Conservation (phyloP, 2,113 vertebrate genomes). For the Dicerorhinus sumatrensis region DNA sequence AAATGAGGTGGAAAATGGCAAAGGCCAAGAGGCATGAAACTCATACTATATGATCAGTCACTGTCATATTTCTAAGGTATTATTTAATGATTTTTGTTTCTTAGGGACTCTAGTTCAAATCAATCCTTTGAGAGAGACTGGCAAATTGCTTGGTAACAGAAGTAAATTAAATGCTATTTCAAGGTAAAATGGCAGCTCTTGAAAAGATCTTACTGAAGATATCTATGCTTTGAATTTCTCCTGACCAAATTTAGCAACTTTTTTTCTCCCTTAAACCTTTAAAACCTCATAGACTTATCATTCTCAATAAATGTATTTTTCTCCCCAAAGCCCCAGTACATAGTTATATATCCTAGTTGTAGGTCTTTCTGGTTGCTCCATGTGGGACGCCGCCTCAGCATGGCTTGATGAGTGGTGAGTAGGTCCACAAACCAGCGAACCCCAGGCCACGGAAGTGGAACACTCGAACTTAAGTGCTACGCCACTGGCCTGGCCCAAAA, state of each 20-base stretch:
- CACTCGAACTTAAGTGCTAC: too few relatives aligned
- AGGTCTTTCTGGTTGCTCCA: too few relatives aligned
- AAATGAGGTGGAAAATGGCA: background rate
- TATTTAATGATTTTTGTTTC: background rate
- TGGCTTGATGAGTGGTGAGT: too few relatives aligned
- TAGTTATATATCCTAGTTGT: too few relatives aligned
- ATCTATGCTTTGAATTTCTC: background rate
- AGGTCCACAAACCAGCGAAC: too few relatives aligned
- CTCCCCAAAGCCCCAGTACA: too few relatives aligned
- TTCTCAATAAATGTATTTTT: background rate
- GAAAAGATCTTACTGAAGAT: background rate
- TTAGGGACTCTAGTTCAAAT: background rate
- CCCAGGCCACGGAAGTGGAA: too few relatives aligned
- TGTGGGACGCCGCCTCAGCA: too few relatives aligned
- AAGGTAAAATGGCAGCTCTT: background rate
- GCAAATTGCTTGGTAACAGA: background rate
- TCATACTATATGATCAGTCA: background rate
- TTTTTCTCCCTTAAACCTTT: background rate
- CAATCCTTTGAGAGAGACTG: background rate
- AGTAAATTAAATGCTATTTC: conserved; percentile 32
- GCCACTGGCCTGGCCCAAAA: background rate
- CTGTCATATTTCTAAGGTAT: background rate
- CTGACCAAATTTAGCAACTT: background rate
- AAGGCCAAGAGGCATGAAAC: background rate
- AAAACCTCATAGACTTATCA: background rate